Conservation (phyloP, 2,888 invertebrate species). For the Adineta ricciae region DNA sequence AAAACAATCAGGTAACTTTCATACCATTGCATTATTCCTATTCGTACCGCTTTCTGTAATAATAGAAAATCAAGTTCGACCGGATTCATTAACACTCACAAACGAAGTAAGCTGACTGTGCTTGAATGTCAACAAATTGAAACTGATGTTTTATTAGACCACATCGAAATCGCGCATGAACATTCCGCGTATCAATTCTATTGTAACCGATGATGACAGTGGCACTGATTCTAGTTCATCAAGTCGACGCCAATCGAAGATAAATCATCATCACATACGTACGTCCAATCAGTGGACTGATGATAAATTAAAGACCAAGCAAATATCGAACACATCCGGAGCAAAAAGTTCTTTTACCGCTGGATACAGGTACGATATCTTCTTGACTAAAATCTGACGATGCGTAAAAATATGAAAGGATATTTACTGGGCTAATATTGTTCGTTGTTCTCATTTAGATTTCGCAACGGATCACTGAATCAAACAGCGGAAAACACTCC, state of each 20-base stretch:
- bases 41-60: not conserved
- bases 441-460: not conserved
- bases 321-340: not conserved
- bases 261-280: conserved; percentile 22
- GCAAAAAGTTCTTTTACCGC: conserved; percentile 28
- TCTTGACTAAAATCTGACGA: too few species aligned
- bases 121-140: not conserved
- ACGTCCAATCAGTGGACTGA: not conserved
- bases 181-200: not conserved
- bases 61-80: not conserved
- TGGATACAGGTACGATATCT: conserved; percentile 23
- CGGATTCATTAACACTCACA: not conserved
- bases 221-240: not conserved
- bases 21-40: not conserved
- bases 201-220: not conserved
- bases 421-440: too few species aligned
- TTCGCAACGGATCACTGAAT: not conserved
- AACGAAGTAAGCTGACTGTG: not conserved
- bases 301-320: conserved; percentile 2
- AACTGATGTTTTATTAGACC: not conserved
- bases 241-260: not conserved
- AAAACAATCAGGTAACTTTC: not conserved
- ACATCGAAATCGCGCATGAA: not conserved
- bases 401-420: too few species aligned
- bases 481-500: not conserved